Evolutionary conservation across 2,113 vertebrate species (phyloP).

Genomic region (Mandrillus leucophaeus): DNA sequence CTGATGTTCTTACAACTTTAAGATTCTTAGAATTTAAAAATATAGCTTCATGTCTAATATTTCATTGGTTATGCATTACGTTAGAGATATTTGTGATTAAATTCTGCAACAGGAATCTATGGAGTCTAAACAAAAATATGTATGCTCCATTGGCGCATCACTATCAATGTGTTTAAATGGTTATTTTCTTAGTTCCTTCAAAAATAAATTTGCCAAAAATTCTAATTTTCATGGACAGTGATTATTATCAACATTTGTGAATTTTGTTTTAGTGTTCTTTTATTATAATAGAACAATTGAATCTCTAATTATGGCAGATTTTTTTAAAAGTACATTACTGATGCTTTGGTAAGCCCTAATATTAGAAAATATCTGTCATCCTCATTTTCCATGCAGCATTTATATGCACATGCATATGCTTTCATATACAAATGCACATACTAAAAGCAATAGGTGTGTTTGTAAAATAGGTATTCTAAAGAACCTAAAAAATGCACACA

Average conservation of each 20-base stretch:
- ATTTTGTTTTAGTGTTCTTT: neutral
- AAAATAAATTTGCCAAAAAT: neutral
- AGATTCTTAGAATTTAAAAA: slow-evolving; percentile 27
- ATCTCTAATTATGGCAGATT: neutral
- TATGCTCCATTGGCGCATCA: neutral
- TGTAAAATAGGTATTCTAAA: neutral
- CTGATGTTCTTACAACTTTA: neutral
- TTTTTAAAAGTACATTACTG: neutral
- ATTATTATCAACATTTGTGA: neutral
- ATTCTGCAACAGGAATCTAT: neutral
- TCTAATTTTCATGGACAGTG: neutral
- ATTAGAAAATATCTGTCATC: neutral
- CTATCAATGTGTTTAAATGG: neutral
- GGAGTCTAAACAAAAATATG: neutral
- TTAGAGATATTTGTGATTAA: neutral
- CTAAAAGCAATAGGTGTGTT: neutral
- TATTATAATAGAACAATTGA: neutral
- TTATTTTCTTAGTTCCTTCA: neutral
- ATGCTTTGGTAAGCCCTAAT: neutral
- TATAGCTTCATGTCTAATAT: neutral
- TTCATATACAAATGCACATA: neutral
- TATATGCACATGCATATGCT: neutral
- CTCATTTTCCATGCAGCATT: neutral
- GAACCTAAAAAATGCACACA: neutral
- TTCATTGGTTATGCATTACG: neutral